A percentile compares a stretch with the other conserved stretches of the same genome.
Conservation (phyloP, 2,797 vertebrate genomes). For the Microctenopoma steveboyesi region DNA sequence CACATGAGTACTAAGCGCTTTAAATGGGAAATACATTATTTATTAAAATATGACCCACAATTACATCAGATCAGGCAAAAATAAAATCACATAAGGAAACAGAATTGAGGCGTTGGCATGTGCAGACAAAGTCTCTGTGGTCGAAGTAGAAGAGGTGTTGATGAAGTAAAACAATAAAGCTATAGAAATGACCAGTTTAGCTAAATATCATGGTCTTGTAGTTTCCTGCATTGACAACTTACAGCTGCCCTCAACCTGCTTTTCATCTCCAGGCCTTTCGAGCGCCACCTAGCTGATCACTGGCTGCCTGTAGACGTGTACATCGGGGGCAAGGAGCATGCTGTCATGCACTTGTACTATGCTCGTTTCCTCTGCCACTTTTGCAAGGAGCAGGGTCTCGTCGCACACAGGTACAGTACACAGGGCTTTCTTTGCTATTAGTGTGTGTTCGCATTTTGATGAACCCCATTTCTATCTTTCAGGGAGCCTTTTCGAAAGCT, state of each 20-base stretch:
- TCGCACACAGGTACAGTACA: conserved; percentile 86
- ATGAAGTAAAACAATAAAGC: not conserved
- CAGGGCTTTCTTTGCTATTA: not conserved
- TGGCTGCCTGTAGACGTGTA: conserved; percentile 99
- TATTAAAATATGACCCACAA: not conserved
- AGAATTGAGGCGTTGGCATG: not conserved
- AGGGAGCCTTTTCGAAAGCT: conserved; percentile 97
- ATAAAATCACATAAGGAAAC: not conserved
- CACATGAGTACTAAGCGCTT: not conserved
- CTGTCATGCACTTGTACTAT: conserved; percentile 97
- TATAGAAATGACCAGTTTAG: not conserved
- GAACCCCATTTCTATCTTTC: conserved; percentile 21
- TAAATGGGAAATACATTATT: not conserved
- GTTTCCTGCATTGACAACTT: not conserved
- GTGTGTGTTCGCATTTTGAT: not conserved
- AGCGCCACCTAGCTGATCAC: conserved; percentile 82
- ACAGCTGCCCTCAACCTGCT: not conserved
- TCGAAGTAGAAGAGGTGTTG: not conserved
- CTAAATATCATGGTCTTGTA: not conserved
- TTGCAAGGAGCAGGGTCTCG: conserved; percentile 89
- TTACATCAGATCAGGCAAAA: not conserved
- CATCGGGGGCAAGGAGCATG: conserved; percentile 96
- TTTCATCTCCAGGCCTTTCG: conserved; percentile 86
- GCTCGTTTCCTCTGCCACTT: conserved; percentile 96
- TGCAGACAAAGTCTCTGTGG: not conserved